Evolutionary conservation across 2,113 vertebrate species (phyloP).

Genomic region (Toxotes chatareus): DNA sequence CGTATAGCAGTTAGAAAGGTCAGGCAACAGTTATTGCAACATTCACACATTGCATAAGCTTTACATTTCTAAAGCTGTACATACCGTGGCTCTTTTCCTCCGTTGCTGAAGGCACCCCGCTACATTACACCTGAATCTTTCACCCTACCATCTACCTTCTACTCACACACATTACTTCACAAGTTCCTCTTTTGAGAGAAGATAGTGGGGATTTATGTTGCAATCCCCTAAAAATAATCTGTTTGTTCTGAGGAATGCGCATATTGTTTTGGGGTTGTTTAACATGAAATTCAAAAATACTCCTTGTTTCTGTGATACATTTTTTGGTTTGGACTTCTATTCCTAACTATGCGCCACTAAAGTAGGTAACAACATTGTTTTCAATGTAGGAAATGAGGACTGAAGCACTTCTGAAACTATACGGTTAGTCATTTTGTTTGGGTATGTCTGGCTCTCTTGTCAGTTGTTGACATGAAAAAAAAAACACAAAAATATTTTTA

Average conservation of each 20-base stretch:
- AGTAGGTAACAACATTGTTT: not conserved
- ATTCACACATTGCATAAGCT: slow-evolving; percentile 7
- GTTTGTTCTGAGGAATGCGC: not conserved
- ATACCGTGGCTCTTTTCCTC: not conserved
- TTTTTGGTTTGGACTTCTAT: not conserved
- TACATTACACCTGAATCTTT: not conserved
- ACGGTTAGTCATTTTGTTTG: not conserved
- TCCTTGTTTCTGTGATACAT: not conserved
- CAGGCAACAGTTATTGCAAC: not conserved
- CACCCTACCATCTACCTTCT: not conserved
- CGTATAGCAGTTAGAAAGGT: not conserved
- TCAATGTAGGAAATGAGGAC: not conserved
- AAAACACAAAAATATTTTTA: too few relatives aligned
- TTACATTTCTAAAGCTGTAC: not conserved
- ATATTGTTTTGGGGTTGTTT: not conserved
- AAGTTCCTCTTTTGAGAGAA: not conserved
- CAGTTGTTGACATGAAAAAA: not conserved
- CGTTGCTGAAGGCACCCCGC: not conserved
- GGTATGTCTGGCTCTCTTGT: not conserved
- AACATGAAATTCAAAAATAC: not conserved
- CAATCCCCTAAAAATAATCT: not conserved
- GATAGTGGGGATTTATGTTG: not conserved
- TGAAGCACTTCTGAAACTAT: not conserved
- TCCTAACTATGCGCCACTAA: not conserved
- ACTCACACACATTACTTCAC: not conserved